Conservation (phyloP, 2,888 invertebrate genomes). For the Laspeyria flexula region DNA sequence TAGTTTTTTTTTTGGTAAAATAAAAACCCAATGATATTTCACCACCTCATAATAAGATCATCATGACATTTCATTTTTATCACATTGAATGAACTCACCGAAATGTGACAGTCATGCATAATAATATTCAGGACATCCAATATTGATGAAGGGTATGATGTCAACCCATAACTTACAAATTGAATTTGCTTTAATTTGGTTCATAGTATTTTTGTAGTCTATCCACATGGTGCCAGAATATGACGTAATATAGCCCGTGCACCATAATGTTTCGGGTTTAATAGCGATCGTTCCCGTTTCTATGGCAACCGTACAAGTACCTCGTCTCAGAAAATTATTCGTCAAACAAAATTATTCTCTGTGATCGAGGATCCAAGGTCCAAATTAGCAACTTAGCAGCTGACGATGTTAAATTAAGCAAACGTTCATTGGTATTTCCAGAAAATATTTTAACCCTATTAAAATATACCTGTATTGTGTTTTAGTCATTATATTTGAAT, state of each 20-base stretch:
- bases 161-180: slow-evolving; percentile 23
- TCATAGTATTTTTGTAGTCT: slow-evolving; percentile 39
- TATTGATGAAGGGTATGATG: slow-evolving; percentile 20
- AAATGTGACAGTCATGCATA: slow-evolving; percentile 16
- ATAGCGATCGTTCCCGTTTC: slow-evolving; percentile 61
- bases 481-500: too few relatives aligned
- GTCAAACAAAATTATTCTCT: slow-evolving; percentile 22
- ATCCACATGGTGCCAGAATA: slow-evolving; percentile 47
- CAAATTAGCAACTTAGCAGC: slow-evolving; percentile 1
- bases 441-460: background rate
- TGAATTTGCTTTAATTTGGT: slow-evolving; percentile 16
- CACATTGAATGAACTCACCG: background rate
- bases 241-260: slow-evolving; percentile 50
- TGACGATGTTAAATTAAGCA: slow-evolving; percentile 1
- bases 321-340: slow-evolving; percentile 15
- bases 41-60: background rate
- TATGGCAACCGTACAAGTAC: slow-evolving; percentile 48
- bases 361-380: slow-evolving; percentile 1
- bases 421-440: background rate
- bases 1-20: background rate
- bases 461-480: background rate
- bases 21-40: background rate
- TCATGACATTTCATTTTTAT: slow-evolving; percentile 1
- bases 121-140: slow-evolving; percentile 10
- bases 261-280: slow-evolving; percentile 63